phyloP scores from a whole-genome alignment of 2,113 vertebrate species.

The Uropsilus gracilis region DNA sequence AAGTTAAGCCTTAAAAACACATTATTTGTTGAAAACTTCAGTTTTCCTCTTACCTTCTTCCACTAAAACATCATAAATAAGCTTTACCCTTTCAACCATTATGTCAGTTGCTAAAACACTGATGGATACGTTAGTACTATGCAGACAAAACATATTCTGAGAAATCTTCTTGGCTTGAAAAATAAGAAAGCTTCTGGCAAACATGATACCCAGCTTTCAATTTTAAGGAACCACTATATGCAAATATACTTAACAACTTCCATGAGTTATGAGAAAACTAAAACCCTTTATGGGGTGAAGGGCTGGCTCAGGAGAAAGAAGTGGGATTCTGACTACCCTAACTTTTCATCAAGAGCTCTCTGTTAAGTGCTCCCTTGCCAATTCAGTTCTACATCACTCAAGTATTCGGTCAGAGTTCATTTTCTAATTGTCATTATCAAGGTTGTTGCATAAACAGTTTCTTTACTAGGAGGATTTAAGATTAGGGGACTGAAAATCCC shows the following conservation, averaged over 20 bases:
- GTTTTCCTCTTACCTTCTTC: background rate
- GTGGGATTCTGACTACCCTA: background rate
- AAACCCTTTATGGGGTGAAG: background rate
- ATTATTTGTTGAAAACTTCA: background rate
- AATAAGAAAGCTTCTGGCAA: background rate
- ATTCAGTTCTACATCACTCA: background rate
- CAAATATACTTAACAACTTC: background rate
- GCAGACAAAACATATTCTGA: background rate
- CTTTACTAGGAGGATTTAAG: background rate
- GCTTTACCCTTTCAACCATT: background rate
- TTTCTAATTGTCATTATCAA: background rate
- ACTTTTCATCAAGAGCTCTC: background rate
- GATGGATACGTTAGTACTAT: background rate
- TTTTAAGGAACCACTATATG: background rate
- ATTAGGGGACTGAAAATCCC: background rate
- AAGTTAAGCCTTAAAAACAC: slow-evolving; percentile 24
- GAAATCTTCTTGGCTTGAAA: background rate
- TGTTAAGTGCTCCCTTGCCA: too few species aligned
- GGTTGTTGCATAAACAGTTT: background rate
- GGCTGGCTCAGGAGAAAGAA: background rate
- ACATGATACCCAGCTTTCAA: background rate
- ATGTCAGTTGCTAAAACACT: background rate
- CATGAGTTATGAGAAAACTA: background rate
- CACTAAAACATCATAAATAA: background rate
- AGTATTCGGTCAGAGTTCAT: background rate